Base-by-base conservation (phyloP, 2,113 vertebrate species). In the Isichthys henryi region DNA sequence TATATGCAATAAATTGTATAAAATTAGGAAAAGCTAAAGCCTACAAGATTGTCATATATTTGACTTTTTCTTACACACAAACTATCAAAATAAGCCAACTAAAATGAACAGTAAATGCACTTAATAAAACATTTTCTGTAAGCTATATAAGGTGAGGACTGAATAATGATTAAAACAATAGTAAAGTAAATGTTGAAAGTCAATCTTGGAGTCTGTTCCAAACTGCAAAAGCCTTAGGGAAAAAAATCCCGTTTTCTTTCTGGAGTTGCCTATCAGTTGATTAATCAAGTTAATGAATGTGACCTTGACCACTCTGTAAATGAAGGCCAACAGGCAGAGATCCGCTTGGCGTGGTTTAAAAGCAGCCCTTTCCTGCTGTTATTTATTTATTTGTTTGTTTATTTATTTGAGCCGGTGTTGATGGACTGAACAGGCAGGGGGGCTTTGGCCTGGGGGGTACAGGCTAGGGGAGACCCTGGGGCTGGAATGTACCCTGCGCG, bases 251-350 rank as follows among this genome's bases (percentile, higher is more conserved):
- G n/a, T 27, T 70, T 70, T 27, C 62, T 48, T 88, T 45, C 62
- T 74, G 43, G 87, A 74, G 43, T 74, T 70, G 87, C 87, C 43
- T 88, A 46, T 52, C 31, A 52, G 15, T 39, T 80, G 66, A 88
- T 49, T 52, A 80, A 88, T 88, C 70, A 52, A 48, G 43, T 77
- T 19, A 88, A 80, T 88, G 19, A 74, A 88, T 88, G 49, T 80
- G 88, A 88, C 48, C 70, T 46, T n/a, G 49, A 2, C 53, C 21
- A n/a, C 50, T 46, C 48, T 86, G 35, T 49, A 86, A 86, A 86
- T 89, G 85, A 86, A 86, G 89, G 89, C 19, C 89, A 89, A 53
- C 45, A 31, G 35, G 31, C 48, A 77, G 13, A 80, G 11, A 31
- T 19, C 88, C 31, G 48, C 49, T 82, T 89, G 88, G 77, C 88